Evolutionary conservation across 2,113 vertebrate genomes (phyloP), one percentile per base, ranked within the genome.

Genomic region (Litocranius walleri): DNA sequence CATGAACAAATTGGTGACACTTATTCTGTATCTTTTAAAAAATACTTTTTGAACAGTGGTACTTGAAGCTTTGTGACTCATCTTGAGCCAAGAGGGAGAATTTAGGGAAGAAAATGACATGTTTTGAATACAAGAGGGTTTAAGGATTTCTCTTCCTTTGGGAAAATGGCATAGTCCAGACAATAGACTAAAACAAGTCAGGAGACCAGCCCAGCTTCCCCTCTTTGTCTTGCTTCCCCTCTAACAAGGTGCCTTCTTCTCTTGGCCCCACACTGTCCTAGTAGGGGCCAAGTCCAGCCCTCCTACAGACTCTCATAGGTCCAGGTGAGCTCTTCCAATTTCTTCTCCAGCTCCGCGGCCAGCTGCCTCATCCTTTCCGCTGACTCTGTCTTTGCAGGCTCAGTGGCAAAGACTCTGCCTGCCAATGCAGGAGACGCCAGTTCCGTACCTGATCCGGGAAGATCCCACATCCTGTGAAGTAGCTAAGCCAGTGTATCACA

Each of bases 281-380:
- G 17, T 19, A 23, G 4, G 54, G 23, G 43, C 0, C 9, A 48
- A 33, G 15, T 16, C 1, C 0, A 8, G 6, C 8, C 27, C 10
- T 12, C 0, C 48, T 23, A 62, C 25, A 97, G 74, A 1, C 0
- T 9, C 3, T 7, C 5, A 3, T 86, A 4, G 36, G 48, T 45
- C 50, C 1, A 0, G 4, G 3, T 27, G 17, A 96, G 97, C 10
- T 3, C 0, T 23, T 74, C 2, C 36, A 98, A 1, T 19, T 30
- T 64, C 15, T 0, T 1, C 83, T 95, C 36, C 57, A 97, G 83
- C 10, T 48, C 6, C 59, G 0, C 19, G 52, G 97, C 97, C 87
- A 33, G 0, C 83, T 36, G 15, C 62, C 94, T 84, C 56, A 98
- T 27, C 19, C 36, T 5, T 5, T 33, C 12, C 0, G 93, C 97